Base-by-base conservation (phyloP, 2,113 vertebrate species). In the Trinectes maculatus region DNA sequence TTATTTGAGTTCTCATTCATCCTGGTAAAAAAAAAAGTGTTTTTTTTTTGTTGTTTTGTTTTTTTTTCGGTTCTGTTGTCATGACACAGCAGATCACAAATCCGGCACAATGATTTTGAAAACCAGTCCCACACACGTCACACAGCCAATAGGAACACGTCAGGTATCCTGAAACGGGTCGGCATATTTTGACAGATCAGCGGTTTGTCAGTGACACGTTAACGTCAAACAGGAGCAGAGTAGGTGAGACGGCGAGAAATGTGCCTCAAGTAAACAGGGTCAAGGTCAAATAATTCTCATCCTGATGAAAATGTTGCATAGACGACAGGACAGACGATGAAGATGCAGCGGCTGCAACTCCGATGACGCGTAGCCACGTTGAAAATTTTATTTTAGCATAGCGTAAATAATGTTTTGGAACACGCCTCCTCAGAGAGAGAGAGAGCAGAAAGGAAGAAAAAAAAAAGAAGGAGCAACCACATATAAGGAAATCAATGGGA, bases 401-500 rank as follows among this genome's bases (percentile, higher is more conserved):
- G 80, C 85, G 86, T 83, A 89, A 89, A 86, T 87, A 80, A 80
- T 67, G 79, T 85, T 80, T 77, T 71, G 84, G 87, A 56, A 19
- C 74, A 78, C 64, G 69, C 11, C 67, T 19, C 34, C 57, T 34
- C 61, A 67, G 55, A 72, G 37, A 54, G 52, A 70, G 34, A 57
- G 74, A 77, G 49, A 69, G 54, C 56, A 65, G 46, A 40, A 40
- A 68, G 53, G 55, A 49, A 49, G 33, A 19, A 22, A 25, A 49
- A 68, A 48, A 77, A 12, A 10, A 5, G 6, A 5, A 55, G 73
- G 46, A 77, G 69, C 53, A 54, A 91, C 91, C 90, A 90, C 90
- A 91, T 90, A 84, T 78, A 89, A 92, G 87, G 80, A 80, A 87
- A 88, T 87, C 85, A 86, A 85, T 83, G 80, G 75, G 80, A 90